Percentiles rank a stretch among this genome's conserved stretches.
These are phyloP conservation scores for Parnassius orleans DNA, from an alignment of 2,888 invertebrate genomes.

Conservation along the genomic window DNA sequence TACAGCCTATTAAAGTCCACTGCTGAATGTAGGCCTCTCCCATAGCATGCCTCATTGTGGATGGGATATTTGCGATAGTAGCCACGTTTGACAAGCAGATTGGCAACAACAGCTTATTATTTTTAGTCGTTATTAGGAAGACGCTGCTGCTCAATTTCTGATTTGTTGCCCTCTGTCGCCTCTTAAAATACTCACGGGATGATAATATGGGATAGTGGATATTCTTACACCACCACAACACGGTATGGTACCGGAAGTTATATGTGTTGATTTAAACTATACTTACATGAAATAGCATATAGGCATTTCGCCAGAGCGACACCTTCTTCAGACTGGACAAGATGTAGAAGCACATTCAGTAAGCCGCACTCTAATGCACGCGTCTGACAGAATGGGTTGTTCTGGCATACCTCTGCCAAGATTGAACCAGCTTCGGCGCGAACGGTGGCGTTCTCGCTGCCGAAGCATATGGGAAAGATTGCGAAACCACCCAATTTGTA, in stretches of 20 bases:
- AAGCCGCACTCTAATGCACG: constrained; percentile 84
- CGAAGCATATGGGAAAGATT: constrained; percentile 85
- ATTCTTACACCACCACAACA: no score
- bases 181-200: no score
- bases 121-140: no score
- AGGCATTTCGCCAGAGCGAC: constrained; percentile 85
- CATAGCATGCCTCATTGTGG: no score
- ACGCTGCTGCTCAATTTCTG: no score
- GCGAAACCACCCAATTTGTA: constrained; percentile 91
- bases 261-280: neutral
- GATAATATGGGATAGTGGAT: no score
- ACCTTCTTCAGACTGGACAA: constrained; percentile 81
- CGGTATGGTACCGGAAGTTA: neutral
- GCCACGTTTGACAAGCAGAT: no score
- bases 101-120: no score
- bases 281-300: constrained; percentile 90
- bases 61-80: no score
- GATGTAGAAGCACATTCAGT: constrained; percentile 81
- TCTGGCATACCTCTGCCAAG: constrained; percentile 90
- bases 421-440: constrained; percentile 84
- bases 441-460: constrained; percentile 82
- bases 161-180: no score
- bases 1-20: no score
- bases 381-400: constrained; percentile 91
- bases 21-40: no score